These are phyloP conservation scores for Heliornis fulica DNA, from an alignment of 2,113 vertebrate species.

Conservation along the genomic window DNA sequence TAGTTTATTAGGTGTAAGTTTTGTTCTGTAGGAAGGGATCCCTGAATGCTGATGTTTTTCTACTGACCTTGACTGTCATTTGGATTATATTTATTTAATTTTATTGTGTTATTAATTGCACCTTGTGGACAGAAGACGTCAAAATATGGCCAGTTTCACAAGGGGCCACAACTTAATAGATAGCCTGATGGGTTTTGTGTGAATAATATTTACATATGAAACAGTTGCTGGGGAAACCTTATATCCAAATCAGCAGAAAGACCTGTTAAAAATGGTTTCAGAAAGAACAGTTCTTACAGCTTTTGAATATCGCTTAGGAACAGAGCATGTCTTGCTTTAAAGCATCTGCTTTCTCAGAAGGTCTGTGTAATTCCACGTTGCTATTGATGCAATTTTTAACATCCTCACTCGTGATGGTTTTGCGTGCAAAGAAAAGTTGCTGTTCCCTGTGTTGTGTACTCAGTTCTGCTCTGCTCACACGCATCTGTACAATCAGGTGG, in stretches of 20 bases:
- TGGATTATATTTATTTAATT: slow-evolving; percentile 80
- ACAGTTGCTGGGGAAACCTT: slow-evolving; percentile 67
- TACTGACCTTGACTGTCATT: slow-evolving; percentile 68
- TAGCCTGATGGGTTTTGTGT: slow-evolving; percentile 59
- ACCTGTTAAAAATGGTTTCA: not conserved
- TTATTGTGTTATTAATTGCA: slow-evolving; percentile 74
- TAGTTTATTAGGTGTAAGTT: slow-evolving; percentile 63
- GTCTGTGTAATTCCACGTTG: not conserved
- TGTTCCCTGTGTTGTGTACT: not conserved
- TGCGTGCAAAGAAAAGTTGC: not conserved
- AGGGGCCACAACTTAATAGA: slow-evolving; percentile 62
- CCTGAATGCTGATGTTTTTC: slow-evolving; percentile 64
- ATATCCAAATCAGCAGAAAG: slow-evolving; percentile 31
- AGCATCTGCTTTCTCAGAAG: not conserved
- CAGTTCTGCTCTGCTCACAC: slow-evolving; percentile 8
- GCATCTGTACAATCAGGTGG: not conserved
- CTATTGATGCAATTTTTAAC: not conserved
- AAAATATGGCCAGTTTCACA: slow-evolving; percentile 48
- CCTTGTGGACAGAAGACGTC: slow-evolving; percentile 67
- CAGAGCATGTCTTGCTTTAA: not conserved
- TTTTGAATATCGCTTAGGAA: slow-evolving; percentile 17
- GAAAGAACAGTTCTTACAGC: not conserved
- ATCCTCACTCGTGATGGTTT: not conserved
- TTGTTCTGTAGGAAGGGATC: slow-evolving; percentile 61
- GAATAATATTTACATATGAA: slow-evolving; percentile 62